Percentiles rank a stretch among this genome's conserved stretches.
These are phyloP conservation scores for Sylvia atricapilla DNA, from an alignment of 2,113 vertebrate genomes.

Conservation along the genomic window DNA sequence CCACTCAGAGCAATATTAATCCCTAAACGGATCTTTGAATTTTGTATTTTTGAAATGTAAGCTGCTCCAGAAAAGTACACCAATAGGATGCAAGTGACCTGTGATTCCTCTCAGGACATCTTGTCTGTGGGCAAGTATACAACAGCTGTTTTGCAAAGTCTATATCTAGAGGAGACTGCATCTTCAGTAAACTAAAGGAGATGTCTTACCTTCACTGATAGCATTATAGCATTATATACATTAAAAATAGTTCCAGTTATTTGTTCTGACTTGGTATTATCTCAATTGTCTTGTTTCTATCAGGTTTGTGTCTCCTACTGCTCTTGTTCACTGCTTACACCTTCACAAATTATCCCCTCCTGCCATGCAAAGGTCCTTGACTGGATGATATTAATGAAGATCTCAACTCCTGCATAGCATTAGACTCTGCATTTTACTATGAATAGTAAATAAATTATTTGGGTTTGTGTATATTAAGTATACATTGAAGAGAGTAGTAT, in stretches of 20 bases:
- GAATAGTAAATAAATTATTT: background rate
- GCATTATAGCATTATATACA: background rate
- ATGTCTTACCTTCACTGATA: background rate
- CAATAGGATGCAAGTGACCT: background rate
- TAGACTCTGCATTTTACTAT: background rate
- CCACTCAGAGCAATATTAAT: background rate
- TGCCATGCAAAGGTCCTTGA: background rate
- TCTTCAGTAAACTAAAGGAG: background rate
- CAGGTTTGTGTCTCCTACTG: rapidly evolving
- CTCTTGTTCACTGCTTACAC: background rate
- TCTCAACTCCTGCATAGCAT: background rate
- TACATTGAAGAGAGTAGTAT: background rate
- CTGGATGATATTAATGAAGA: background rate
- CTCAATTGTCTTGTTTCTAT: background rate
- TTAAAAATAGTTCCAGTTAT: background rate
- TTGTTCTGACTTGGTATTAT: background rate
- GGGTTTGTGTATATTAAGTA: background rate
- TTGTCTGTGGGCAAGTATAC: background rate
- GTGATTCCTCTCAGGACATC: background rate
- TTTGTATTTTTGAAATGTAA: background rate
- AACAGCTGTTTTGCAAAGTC: background rate
- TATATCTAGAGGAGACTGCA: background rate
- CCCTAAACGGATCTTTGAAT: background rate
- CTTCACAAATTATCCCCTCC: background rate
- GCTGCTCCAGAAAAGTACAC: background rate